Conservation (phyloP, 2,113 vertebrate species). For the Sebastes schlegelii region DNA sequence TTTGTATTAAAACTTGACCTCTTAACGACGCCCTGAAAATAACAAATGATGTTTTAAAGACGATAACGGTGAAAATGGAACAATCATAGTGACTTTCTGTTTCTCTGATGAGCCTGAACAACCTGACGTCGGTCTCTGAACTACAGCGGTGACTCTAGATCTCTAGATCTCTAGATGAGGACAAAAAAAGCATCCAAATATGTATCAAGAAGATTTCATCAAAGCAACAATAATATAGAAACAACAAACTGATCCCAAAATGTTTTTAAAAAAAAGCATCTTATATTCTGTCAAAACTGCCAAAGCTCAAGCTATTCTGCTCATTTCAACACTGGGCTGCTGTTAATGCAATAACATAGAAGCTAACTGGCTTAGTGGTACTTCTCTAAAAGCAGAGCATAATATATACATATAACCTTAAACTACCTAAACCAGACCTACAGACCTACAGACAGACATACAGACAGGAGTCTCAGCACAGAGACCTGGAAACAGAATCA, state of each 20-base stretch:
- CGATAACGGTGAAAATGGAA: slow-evolving; percentile 8
- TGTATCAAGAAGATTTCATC: slow-evolving; percentile 58
- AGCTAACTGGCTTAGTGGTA: slow-evolving; percentile 60
- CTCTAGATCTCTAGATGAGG: background rate
- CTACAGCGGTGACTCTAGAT: background rate
- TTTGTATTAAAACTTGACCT: background rate
- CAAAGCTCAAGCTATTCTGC: slow-evolving; percentile 64
- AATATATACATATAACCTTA: slow-evolving; percentile 62
- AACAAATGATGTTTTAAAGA: slow-evolving; percentile 7
- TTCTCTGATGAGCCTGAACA: background rate
- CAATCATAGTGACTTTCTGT: slow-evolving; percentile 27
- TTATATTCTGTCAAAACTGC: slow-evolving; percentile 59
- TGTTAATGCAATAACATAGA: slow-evolving; percentile 65
- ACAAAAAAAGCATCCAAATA: slow-evolving; percentile 48
- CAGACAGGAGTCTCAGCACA: slow-evolving; percentile 41
- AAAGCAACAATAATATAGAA: slow-evolving; percentile 60
- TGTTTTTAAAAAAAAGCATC: slow-evolving; percentile 50
- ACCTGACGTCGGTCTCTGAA: slow-evolving; percentile 18
- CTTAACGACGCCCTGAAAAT: background rate
- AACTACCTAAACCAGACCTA: slow-evolving; percentile 39
- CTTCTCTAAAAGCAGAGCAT: slow-evolving; percentile 71
- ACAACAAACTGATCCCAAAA: slow-evolving; percentile 48
- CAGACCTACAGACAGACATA: slow-evolving; percentile 25
- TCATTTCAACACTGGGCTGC: slow-evolving; percentile 61
- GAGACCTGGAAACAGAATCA: slow-evolving; percentile 50